Evolutionary conservation across 92 coral and sea anemone genomes (phyloP).

Genomic region (Heliopora coerulea): DNA sequence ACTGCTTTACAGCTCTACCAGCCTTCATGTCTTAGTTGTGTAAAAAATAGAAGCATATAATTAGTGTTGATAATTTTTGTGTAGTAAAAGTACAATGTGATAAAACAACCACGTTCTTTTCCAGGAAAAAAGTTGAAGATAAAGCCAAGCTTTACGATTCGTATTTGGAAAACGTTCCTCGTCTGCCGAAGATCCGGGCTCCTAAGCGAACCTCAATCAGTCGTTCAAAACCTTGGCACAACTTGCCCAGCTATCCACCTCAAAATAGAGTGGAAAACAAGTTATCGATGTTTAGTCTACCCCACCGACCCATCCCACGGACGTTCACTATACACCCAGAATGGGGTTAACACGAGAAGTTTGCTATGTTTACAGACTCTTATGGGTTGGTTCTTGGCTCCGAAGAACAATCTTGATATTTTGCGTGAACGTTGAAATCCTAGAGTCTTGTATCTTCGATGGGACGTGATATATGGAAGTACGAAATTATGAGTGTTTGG

Average conservation of each 20-base stretch:
- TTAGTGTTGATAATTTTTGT: no score
- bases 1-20: no score
- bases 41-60: no score
- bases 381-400: background rate
- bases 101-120: no score
- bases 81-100: no score
- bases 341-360: conserved; percentile 34
- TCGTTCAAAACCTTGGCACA: conserved; percentile 14
- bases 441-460: conserved; percentile 1
- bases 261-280: conserved; percentile 58
- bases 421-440: conserved; percentile 10
- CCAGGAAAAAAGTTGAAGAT: conserved; percentile 50
- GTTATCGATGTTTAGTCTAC: conserved; percentile 82
- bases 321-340: conserved; percentile 95
- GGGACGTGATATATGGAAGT: no score
- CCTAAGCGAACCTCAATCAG: background rate
- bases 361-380: background rate
- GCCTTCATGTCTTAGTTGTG: no score
- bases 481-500: background rate
- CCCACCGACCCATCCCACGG: conserved; percentile 71
- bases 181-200: conserved; percentile 31
- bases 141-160: conserved; percentile 26
- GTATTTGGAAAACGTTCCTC: conserved; percentile 34
- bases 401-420: background rate
- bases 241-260: conserved; percentile 13